Base-by-base conservation (phyloP, 2,888 invertebrate species). In the Spialia ferax region DNA sequence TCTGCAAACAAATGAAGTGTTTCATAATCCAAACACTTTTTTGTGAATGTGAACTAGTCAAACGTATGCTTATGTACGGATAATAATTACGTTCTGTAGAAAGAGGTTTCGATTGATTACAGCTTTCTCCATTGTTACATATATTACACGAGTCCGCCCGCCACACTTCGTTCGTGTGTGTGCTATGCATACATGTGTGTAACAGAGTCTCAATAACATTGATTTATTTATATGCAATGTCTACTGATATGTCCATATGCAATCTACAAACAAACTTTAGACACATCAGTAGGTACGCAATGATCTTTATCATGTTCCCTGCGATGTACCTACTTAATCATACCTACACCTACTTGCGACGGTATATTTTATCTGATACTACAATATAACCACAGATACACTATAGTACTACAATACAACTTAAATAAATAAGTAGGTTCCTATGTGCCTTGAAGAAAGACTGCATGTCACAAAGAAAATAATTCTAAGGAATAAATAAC, bases 71-170 rank as follows among this genome's bases (percentile, higher is more conserved):
- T 57, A 57, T 20, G 35, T 5, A 26, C 54, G 2, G 35, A 56
- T 22, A 57, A 56, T 22, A 57, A 57, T 57, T 57, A 38, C 23
- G 20, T 66, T 66, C 60, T 26, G 66, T 72, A 74, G 70, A 78
- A 76, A 71, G 75, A 75, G 75, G 77, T 79, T 78, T 77, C 78
- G 71, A 79, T 76, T 74, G 76, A 77, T 77, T 75, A 63, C 70
- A 74, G 74, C 81, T 83, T 82, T 83, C 82, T 74, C 83, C 77
- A 83, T 83, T 84, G 83, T 80, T 79, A 73, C 71, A 59, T 13
- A 52, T 60, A n/a, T n/a, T n/a, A n/a, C n/a, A 56, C 35, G 29
- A 29, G 20, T 57, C 22, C 50, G 57, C 64, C 64, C 48, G 57
- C 15, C 22, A 35, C 32, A 22, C 20, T 32, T 29, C 18, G 13